Evolutionary conservation across 2,113 vertebrate species (phyloP), one percentile per base, ranked within the genome.

Genomic region (Toxotes jaculatrix): DNA sequence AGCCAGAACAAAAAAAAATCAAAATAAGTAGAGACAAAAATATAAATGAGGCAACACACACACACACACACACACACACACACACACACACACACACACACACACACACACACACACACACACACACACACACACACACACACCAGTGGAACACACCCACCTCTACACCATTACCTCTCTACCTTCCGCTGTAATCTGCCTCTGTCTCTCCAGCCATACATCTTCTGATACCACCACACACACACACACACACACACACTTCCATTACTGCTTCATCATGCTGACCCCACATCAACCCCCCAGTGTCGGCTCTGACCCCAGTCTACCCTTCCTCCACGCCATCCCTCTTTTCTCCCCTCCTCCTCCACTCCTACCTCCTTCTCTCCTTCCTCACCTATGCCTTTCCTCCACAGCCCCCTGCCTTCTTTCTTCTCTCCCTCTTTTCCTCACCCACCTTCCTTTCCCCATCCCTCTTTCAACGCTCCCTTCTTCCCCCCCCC

Each of bases 181-280:
- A 72, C 87, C 91, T 92, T 91, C 91, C 85, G 85, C 80, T 77
- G 72, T 74, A 93, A 81, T 90, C 86, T 87, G 51, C 85, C 68
- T 80, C 84, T 21, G 86, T 87, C 85, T 89, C 73, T 79, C 71
- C 78, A 59, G 69, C 84, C 79, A 91, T 93, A 90, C 80, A 85
- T 93, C 91, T 92, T 90, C 75, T 65, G 67, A 57, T 78, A 64
- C 72, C 79, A 62, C 79, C 62, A 80, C 84, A 81, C 78, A 61
- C 77, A 70, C 55, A 77, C 62, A 80, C 84, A 79, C 80, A 77
- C 71, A 60, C 79, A 65, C 80, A 73, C 57, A 80, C 86, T 91
- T 93, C 88, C 91, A 91, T 87, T 91, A 87, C 89, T 93, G 93
- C 91, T 94, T 90, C 93, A 92, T 93, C 91, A 93, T 85, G 83